Base-by-base conservation (phyloP, 2,888 invertebrate genomes). In the Hypsopygia costalis region DNA sequence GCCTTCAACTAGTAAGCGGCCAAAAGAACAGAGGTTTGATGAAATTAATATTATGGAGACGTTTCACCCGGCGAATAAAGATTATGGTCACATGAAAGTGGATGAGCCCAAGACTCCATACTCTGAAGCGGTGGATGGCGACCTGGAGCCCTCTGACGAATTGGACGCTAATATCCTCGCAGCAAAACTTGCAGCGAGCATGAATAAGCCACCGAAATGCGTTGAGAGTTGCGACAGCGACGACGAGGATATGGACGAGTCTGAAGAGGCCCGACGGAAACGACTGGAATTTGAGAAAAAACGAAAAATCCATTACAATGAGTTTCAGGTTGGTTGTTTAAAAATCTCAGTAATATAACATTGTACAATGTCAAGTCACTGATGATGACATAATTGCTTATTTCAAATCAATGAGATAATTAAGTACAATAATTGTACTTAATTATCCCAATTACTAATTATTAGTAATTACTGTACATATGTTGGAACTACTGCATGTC, bases 31-130 rank as follows among this genome's bases (percentile, higher is more conserved):
- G 69, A 95, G 97, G 91, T 98, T 97, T 90, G 99, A 99, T 82
- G 99, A 99, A 90, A 96, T 98, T 93, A 99, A 99, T 86, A 99
- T 99, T 54, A 91, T 99, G 61, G 98, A 98, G 55, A 99, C 99
- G 0, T 93, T 98, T 67, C 99, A 99, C 90, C 99, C 99, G 30
- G 91, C 95, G 11, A 97, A 97, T 77, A 99, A 99, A 88, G 99
- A 99, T 85, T 99, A 99, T 82, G 99, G 99, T 6, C 98, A 98
- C 70, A 99, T 99, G 98, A 99, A 99, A 86, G 81, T 87, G 27
- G 96, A 97, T 64, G 99, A 99, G 82, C 99, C 99, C 1, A 98
- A 98, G 81, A 99, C 99, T 16, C 99, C 99, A 28, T 92, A 75
- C 58, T 87, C 89, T 3, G 93, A 93, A 62, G 78, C 92, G 37